Conservation (phyloP, 2,113 vertebrate species). For the Tragelaphus imberbis region DNA sequence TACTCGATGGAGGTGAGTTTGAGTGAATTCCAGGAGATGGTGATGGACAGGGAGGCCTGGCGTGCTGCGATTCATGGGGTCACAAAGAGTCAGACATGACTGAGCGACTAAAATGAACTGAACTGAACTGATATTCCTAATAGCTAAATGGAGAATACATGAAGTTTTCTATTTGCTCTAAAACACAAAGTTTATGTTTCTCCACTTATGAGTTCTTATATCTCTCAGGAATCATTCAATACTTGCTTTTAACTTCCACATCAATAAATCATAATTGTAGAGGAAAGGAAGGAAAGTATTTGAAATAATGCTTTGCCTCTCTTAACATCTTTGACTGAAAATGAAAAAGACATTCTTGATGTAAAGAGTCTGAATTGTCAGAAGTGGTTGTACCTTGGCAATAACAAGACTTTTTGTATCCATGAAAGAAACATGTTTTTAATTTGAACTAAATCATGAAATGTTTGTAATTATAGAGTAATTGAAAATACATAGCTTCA, state of each 20-base stretch:
- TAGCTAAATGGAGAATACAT: fast-evolving
- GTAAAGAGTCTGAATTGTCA: background rate
- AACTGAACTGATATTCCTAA: background rate
- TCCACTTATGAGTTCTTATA: background rate
- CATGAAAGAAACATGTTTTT: background rate
- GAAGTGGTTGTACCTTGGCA: background rate
- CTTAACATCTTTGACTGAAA: background rate
- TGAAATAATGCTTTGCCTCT: background rate
- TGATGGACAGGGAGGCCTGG: too few relatives aligned
- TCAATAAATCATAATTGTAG: background rate
- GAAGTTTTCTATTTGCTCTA: background rate
- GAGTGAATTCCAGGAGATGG: too few relatives aligned
- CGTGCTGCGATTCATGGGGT: too few relatives aligned
- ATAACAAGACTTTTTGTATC: background rate
- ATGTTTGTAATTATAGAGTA: background rate
- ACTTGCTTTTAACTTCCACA: background rate
- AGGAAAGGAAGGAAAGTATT: background rate
- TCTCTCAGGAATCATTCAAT: background rate
- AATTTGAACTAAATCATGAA: conserved; percentile 7
- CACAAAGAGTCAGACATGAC: too few relatives aligned
- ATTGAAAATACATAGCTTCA: background rate
- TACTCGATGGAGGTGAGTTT: too few relatives aligned
- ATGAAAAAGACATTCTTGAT: background rate
- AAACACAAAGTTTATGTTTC: background rate
- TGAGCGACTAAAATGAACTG: too few relatives aligned